A percentile compares a stretch with the other conserved stretches of the same genome.
phyloP scores from a whole-genome alignment of 2,113 vertebrate genomes.

The Danionella cerebrum region DNA sequence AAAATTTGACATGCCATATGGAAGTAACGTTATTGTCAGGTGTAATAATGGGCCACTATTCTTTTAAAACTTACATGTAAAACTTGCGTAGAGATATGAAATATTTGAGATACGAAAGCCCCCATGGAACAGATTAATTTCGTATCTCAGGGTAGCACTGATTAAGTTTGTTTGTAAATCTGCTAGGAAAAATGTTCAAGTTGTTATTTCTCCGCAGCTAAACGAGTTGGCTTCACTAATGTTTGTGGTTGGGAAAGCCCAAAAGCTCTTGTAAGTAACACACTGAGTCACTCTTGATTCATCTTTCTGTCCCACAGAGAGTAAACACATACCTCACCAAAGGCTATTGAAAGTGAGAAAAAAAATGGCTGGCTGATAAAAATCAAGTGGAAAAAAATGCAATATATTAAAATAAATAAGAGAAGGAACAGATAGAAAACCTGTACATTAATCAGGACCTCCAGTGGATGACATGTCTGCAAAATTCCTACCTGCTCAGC shows the following conservation, averaged over 20 bases:
- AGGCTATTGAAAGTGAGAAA: neutral
- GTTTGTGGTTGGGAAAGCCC: neutral
- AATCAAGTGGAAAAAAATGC: neutral
- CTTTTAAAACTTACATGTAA: too few species aligned
- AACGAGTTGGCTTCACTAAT: neutral
- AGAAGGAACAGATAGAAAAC: neutral
- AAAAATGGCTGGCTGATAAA: neutral
- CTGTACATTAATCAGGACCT: neutral
- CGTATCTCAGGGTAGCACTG: too few species aligned
- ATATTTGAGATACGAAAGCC: too few species aligned
- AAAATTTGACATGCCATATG: too few species aligned
- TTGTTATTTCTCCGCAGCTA: neutral
- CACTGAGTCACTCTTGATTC: slow-evolving; percentile 3
- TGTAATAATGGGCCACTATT: too few species aligned
- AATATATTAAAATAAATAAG: neutral
- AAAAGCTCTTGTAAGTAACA: neutral
- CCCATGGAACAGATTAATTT: too few species aligned
- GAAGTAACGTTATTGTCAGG: too few species aligned
- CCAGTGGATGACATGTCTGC: neutral
- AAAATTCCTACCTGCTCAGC: neutral
- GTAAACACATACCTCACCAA: neutral
- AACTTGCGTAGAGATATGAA: too few species aligned
- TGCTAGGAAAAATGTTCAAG: slow-evolving; percentile 9
- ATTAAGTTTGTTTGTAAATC: neutral
- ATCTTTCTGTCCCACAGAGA: slow-evolving; percentile 5